phyloP scores from a whole-genome alignment of 30 jellyfish, hydroid and myxozoan genomes.

The Aurelia sp. region DNA sequence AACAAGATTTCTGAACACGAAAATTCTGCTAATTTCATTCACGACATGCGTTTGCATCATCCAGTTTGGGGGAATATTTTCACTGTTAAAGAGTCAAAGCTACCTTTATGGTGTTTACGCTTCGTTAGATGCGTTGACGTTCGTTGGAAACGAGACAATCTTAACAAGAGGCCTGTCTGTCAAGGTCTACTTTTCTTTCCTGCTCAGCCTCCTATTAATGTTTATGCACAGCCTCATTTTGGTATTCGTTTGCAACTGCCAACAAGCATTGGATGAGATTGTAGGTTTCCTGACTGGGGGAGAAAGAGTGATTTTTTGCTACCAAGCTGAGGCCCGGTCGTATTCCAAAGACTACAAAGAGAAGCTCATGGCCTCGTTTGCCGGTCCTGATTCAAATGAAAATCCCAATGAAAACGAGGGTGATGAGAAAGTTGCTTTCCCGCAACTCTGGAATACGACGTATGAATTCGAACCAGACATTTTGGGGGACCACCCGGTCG shows the following conservation, averaged over 20 bases:
- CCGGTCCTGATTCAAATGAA: constrained; percentile 17
- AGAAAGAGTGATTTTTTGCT: not conserved
- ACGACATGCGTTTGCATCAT: constrained; percentile 26
- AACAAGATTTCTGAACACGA: constrained; percentile 12
- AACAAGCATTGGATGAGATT: constrained; percentile 51
- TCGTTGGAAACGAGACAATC: constrained; percentile 51
- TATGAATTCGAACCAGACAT: constrained; percentile 40
- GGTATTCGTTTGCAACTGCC: constrained; percentile 17
- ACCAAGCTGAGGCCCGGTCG: not conserved
- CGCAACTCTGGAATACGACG: constrained; percentile 38
- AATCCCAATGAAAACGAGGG: constrained; percentile 30
- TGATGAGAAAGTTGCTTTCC: constrained; percentile 25
- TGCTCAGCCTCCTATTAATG: constrained; percentile 37
- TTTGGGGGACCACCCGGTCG: constrained; percentile 10
- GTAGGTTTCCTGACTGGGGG: not conserved
- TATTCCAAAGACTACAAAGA: constrained; percentile 37
- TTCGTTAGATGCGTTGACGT: constrained; percentile 48
- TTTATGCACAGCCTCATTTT: constrained; percentile 42
- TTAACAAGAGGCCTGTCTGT: constrained; percentile 7
- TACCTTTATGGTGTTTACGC: constrained; percentile 51
- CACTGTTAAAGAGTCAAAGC: not conserved
- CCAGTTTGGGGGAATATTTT: constrained; percentile 33
- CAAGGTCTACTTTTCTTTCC: constrained; percentile 29
- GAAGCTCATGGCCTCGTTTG: constrained; percentile 70
- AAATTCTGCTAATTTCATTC: constrained; percentile 27